Base-by-base conservation (phyloP, 2,888 invertebrate species). In the Agonum fuliginosum region DNA sequence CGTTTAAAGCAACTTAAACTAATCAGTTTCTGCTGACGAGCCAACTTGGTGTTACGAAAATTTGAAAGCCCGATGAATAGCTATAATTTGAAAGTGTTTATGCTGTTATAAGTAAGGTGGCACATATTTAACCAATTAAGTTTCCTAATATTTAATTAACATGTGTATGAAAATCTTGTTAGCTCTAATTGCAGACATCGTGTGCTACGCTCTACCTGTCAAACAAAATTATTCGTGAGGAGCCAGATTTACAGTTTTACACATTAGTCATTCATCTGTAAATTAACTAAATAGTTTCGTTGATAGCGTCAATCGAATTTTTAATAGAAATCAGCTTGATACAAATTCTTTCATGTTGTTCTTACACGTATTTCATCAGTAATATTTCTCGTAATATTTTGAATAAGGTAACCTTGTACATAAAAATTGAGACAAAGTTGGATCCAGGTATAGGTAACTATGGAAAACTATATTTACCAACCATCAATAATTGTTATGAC, bases 131-230 rank as follows among this genome's bases (percentile, higher is more conserved):
- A 20, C 54, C 54, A 54, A 54, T 54, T 54, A 54, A 54, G 22
- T 54, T 24, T 54, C 54, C 22, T 54, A 54, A 54, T 54, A 54
- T 54, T 54, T 54, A 54, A 54, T 54, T 54, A 54, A 54, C 54
- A 54, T 24, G 22, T 24, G 54, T 54, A 54, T 22, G 22, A 22
- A 54, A 54, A 54, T 54, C 37, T 37, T 37, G 37, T 37, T 37
- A 37, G 2, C 10, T 37, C n/a, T 37, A 37, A 37, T 37, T 37
- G 37, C 37, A 37, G 37, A 3, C 37, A 37, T 37, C 37, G 37
- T 37, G 37, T 3, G 10, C 37, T 37, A n/a, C 37, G 37, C 37
- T n/a, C 8, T 37, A 8, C n/a, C 37, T 37, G 54, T 54, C 54
- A 54, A 12, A 54, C 20, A 10, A 22, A 54, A 54, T 54, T 22